Base-by-base conservation (phyloP, 2,888 invertebrate genomes). In the Lasioglossum figueresi region DNA sequence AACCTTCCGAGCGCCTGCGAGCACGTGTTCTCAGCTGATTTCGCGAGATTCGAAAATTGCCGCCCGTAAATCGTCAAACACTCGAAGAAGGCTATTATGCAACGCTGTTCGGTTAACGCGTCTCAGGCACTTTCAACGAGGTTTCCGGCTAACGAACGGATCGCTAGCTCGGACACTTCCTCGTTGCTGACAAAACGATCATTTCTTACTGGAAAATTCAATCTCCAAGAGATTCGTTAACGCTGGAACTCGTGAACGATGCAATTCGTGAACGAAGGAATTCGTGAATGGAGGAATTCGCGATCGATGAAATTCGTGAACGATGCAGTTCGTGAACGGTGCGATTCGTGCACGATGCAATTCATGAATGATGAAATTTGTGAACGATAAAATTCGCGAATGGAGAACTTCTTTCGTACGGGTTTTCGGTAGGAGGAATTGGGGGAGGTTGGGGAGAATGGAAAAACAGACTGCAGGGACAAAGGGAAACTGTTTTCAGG, bases 401-500 rank as follows among this genome's bases (percentile, higher is more conserved):
- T 56, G n/a, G 10, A 3, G n/a, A 56, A 12, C 4, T 12, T n/a
- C 56, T n/a, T 56, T 56, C n/a, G n/a, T 10, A n/a, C 56, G 23
- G 34, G 43, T 71, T 43, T 5, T 45, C 16, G 16, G 16, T 4
- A 43, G 43, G 56, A 59, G 19, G n/a, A 14, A 43, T 43, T 34
- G 23, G 14, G 34, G 63, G n/a, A n/a, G n/a, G n/a, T n/a, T n/a
- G n/a, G n/a, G 31, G 70, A 19, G 43, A 52, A 14, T 40, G 4
- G 56, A 48, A 43, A 78, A 59, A 66, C 19, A 80, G 72, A 80
- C 68, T 84, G 74, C 86, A 87, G 89, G 89, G 89, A 85, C 85
- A 91, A 89, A 90, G 52, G 82, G 89, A 68, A 86, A 82, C 84
- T 89, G 88, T 88, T 90, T 90, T 79, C 96, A 97, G 97, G 97